Evolutionary conservation across 2,113 vertebrate species (phyloP).

Genomic region (Vulpes ferrilata): DNA sequence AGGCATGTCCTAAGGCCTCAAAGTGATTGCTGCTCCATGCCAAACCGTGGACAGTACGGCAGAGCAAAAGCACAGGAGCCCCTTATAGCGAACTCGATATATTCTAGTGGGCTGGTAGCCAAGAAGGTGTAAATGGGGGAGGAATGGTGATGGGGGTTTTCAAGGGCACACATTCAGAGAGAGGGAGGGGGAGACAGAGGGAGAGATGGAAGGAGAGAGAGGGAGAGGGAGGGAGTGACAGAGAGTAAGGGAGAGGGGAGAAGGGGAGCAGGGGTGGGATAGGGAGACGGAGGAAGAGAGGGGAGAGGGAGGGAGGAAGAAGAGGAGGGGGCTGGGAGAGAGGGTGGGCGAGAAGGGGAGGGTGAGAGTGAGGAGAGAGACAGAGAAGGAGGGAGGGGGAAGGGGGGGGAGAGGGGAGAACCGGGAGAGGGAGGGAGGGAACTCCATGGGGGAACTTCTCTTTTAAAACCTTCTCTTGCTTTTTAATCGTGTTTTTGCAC

Average conservation of each 20-base stretch:
- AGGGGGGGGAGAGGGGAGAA: no score
- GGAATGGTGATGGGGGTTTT: not conserved
- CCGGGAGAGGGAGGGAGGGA: not conserved
- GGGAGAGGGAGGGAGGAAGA: not conserved
- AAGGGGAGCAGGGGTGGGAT: no score
- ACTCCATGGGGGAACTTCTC: not conserved
- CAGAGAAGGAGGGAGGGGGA: no score
- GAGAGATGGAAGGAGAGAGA: not conserved
- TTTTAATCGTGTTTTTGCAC: not conserved
- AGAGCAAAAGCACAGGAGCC: not conserved
- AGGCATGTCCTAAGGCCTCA: not conserved
- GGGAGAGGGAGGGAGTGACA: no score
- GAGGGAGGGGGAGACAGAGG: not conserved
- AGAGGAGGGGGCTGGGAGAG: no score
- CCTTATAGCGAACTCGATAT: not conserved
- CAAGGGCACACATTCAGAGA: accelerated
- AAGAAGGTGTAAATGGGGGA: not conserved
- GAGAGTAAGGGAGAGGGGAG: no score
- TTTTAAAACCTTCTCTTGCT: not conserved
- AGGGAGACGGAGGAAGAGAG: no score
- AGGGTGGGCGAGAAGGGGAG: no score
- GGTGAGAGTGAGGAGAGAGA: no score
- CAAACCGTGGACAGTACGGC: not conserved
- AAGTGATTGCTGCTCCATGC: not conserved
- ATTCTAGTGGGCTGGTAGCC: not conserved